phyloP scores from a whole-genome alignment of 2,113 vertebrate genomes.

The Leucosticte australis region DNA sequence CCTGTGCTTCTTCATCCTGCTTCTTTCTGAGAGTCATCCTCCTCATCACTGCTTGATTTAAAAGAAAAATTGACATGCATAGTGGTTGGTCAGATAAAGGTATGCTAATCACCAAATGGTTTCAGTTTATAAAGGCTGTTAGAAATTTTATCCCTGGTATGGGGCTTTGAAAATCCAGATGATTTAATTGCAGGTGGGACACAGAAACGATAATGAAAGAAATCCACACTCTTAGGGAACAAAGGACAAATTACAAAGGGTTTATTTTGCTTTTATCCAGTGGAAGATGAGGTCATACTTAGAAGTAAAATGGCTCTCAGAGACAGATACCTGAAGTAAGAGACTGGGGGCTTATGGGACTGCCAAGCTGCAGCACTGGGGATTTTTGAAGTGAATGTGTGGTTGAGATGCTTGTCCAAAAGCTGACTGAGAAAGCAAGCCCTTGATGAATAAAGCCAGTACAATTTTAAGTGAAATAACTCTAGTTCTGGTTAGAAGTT shows the following conservation, averaged over 20 bases:
- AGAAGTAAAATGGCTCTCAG: neutral
- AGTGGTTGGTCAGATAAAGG: neutral
- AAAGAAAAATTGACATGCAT: neutral
- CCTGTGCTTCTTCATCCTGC: neutral
- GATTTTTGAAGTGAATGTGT: neutral
- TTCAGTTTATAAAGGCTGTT: neutral
- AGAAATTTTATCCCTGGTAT: neutral
- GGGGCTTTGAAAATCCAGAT: neutral
- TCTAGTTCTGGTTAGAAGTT: neutral
- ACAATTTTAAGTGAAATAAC: neutral
- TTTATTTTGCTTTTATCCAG: neutral
- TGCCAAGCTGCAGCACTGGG: neutral
- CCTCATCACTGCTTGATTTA: neutral
- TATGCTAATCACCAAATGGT: neutral
- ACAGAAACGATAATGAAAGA: neutral
- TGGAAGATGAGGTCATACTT: neutral
- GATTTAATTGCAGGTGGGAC: neutral
- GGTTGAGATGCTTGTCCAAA: neutral
- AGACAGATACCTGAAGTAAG: neutral
- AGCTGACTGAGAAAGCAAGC: neutral
- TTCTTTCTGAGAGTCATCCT: neutral
- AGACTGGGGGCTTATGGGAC: neutral
- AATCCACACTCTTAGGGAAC: neutral
- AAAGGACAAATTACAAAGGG: neutral
- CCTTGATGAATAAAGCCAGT: neutral